These are phyloP conservation scores for Hirtodrosophila duncani DNA, from an alignment of 2,888 invertebrate species.

Conservation along the genomic window DNA sequence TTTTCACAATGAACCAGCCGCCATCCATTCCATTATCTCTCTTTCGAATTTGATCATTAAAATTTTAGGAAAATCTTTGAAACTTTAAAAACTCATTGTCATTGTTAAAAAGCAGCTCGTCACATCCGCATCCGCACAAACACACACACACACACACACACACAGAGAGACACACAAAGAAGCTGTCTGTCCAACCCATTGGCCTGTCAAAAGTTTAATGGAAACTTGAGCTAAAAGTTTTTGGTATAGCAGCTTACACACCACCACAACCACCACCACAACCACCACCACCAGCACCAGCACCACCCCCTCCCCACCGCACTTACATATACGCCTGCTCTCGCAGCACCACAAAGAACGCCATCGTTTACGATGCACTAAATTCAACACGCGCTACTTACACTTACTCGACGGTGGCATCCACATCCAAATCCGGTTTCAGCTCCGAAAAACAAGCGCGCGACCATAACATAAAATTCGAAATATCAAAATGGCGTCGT, in stretches of 20 bases:
- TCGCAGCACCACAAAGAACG: slow-evolving; percentile 20
- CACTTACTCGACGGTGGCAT: slow-evolving; percentile 7
- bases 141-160: no score
- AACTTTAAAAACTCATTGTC: no score
- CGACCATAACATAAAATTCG: slow-evolving; percentile 23
- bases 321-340: no score
- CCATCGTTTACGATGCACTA: slow-evolving; percentile 50
- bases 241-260: slow-evolving; percentile 4
- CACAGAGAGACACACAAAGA: no score
- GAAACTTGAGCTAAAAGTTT: slow-evolving; percentile 37
- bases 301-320: neutral
- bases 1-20: no score
- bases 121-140: no score
- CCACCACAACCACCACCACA: neutral
- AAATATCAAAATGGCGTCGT: slow-evolving; percentile 33
- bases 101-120: no score
- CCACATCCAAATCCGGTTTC: slow-evolving; percentile 9
- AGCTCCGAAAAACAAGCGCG: slow-evolving; percentile 22
- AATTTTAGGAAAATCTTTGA: no score
- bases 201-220: slow-evolving; percentile 26
- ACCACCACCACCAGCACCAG: neutral
- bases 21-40: no score
- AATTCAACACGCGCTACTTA: slow-evolving; percentile 37
- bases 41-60: slow-evolving; percentile 27
- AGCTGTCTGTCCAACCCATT: slow-evolving; percentile 15